Base-by-base conservation (phyloP, 2,888 invertebrate species). In the Trilocha varians region DNA sequence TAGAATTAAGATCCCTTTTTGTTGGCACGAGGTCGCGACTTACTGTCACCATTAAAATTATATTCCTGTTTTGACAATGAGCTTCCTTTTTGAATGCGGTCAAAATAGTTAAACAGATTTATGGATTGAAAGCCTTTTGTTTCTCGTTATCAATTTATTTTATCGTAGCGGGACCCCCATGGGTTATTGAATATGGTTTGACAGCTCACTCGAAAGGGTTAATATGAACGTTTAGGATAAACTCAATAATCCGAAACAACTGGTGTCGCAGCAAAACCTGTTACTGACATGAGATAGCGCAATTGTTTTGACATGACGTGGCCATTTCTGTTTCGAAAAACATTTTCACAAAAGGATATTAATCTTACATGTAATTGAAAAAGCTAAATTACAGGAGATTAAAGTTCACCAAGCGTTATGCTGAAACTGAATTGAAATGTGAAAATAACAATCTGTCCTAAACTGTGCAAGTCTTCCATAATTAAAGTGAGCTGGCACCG, bases 171-270 rank as follows among this genome's bases (percentile, higher is more conserved):
- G 65, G 59, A 59, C 71, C 77, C 74, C 66, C 60, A 65, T 65
- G 57, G 62, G 64, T 71, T 77, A 82, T 82, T 79, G 75, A 71
- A 77, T 76, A 68, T 69, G 61, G 67, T 70, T 61, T 84, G 85
- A 84, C 85, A 84, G 84, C 77, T 82, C 73, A 62, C 68, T 72
- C 62, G 78, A 80, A 84, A 75, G 83, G 85, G 84, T 84, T 83
- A 78, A 83, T 83, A 83, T 82, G 70, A 82, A 70, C 76, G 80
- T 69, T 79, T 72, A 72, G 79, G 75, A 77, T 78, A 71, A 78
- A 80, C 70, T 68, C 78, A 85, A 85, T 85, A 85, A 84, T 73
- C 70, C 65, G 71, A 73, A 73, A 79, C 84, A 82, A 84, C 83
- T 67, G 83, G 82, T 80, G 83, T 72, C 69, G 75, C 65, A 65